Conservation (phyloP, 1,140 invertebrate species). For the Drosophila teissieri region DNA sequence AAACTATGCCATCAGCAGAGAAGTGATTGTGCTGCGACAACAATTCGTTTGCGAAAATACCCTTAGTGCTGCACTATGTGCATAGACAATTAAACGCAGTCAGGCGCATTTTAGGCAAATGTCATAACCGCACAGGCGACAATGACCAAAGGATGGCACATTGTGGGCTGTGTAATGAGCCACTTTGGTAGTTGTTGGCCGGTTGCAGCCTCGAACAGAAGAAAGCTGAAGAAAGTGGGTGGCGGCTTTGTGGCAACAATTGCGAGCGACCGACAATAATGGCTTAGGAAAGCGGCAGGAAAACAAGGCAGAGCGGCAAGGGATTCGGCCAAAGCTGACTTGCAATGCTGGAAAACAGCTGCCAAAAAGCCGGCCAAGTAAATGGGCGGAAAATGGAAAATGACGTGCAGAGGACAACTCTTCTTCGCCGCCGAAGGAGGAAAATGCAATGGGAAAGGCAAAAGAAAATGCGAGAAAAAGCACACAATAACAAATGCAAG, state of each 20-base stretch:
- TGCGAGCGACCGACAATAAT: slow-evolving; percentile 71
- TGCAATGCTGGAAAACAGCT: slow-evolving; percentile 60
- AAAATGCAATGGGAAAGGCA: not conserved
- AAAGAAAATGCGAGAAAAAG: slow-evolving; percentile 28
- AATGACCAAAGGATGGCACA: not conserved
- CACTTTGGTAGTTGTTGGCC: not conserved
- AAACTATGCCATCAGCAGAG: too few relatives aligned
- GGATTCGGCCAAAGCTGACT: slow-evolving; percentile 53
- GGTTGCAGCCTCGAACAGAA: not conserved
- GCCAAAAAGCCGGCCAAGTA: slow-evolving; percentile 59
- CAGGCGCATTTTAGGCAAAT: not conserved
- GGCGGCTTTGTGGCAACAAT: slow-evolving; percentile 42
- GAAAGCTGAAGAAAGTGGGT: not conserved
- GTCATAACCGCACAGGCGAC: not conserved
- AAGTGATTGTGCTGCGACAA: too few relatives aligned
- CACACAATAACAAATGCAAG: slow-evolving; percentile 51
- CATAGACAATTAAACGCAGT: too few relatives aligned
- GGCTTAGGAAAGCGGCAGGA: slow-evolving; percentile 46
- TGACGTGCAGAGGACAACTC: slow-evolving; percentile 61
- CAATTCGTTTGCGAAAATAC: too few relatives aligned
- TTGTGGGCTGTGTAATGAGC: not conserved
- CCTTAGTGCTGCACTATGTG: too few relatives aligned
- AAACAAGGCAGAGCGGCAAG: slow-evolving; percentile 1
- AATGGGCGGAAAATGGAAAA: slow-evolving; percentile 56
- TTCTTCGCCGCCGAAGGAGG: slow-evolving; percentile 6